Conservation (phyloP, 2,113 vertebrate species). For the Trematomus loennbergii region DNA sequence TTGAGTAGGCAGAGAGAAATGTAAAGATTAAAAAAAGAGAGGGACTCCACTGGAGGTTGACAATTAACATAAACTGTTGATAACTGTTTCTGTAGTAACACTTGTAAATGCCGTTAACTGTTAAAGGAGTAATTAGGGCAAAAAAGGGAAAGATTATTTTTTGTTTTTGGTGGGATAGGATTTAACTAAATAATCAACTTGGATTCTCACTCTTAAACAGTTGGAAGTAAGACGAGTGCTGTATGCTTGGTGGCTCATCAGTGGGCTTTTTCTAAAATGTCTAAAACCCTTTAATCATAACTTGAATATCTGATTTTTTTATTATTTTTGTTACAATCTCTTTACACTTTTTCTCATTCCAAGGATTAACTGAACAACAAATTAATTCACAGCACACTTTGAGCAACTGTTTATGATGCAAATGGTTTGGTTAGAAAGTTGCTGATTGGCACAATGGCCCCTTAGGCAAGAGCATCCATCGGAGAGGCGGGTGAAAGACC, state of each 20-base stretch:
- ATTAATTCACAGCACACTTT: slow-evolving; percentile 71
- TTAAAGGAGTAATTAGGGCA: slow-evolving; percentile 38
- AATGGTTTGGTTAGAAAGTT: slow-evolving; percentile 72
- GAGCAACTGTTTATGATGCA: slow-evolving; percentile 76
- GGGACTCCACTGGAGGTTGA: slow-evolving; percentile 51
- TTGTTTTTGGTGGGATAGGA: slow-evolving; percentile 15
- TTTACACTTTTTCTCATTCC: slow-evolving; percentile 32
- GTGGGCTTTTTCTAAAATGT: slow-evolving; percentile 21
- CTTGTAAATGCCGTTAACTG: slow-evolving; percentile 52
- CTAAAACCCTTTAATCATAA: slow-evolving; percentile 45
- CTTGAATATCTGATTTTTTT: slow-evolving; percentile 35
- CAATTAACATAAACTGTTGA: slow-evolving; percentile 68
- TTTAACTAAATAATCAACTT: slow-evolving; percentile 10
- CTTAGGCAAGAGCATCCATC: slow-evolving; percentile 67
- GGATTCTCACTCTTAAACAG: slow-evolving; percentile 19
- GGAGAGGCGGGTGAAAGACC: slow-evolving; percentile 57
- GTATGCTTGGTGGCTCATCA: neutral
- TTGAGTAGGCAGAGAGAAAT: too few relatives aligned
- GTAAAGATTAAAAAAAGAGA: slow-evolving; percentile 8
- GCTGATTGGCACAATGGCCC: slow-evolving; percentile 74
- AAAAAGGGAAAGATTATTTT: slow-evolving; percentile 9
- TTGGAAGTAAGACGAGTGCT: too few relatives aligned
- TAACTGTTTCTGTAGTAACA: slow-evolving; percentile 49
- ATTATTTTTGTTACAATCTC: slow-evolving; percentile 27
- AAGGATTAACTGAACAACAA: slow-evolving; percentile 58